Percentiles rank a stretch among this genome's conserved stretches.
These are phyloP conservation scores for Euleptes europaea DNA, from an alignment of 2,113 vertebrate species.

Conservation along the genomic window DNA sequence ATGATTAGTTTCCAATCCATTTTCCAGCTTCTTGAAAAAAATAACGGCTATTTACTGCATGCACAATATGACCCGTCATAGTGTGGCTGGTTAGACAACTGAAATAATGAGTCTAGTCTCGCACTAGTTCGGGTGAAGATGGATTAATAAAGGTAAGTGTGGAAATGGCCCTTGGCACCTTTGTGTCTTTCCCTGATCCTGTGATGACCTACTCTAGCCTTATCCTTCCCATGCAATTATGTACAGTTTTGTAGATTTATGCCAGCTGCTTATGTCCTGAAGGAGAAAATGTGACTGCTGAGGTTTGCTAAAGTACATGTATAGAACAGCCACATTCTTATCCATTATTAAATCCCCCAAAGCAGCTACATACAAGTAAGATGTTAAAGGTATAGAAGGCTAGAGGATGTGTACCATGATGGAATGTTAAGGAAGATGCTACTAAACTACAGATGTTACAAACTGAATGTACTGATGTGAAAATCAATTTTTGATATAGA, in stretches of 20 bases:
- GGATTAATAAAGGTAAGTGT: background rate
- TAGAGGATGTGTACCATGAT: background rate
- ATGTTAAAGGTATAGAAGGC: background rate
- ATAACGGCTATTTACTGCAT: background rate
- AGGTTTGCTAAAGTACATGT: background rate
- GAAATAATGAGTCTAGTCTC: background rate
- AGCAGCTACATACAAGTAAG: background rate
- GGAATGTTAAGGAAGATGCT: background rate
- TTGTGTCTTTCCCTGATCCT: background rate
- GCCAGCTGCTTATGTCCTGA: background rate
- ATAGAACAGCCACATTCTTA: background rate
- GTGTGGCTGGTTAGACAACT: background rate
- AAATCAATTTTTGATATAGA: too few species aligned
- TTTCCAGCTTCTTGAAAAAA: conserved; percentile 10
- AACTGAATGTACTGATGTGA: too few species aligned
- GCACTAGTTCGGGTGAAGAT: background rate
- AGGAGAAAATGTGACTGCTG: background rate
- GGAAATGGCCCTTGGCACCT: accelerated
- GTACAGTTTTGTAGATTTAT: background rate
- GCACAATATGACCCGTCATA: background rate
- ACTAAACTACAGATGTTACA: background rate
- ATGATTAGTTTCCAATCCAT: conserved; percentile 28
- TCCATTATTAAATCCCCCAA: background rate
- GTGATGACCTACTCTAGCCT: background rate
- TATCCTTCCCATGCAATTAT: background rate